Conservation (phyloP, 2,113 vertebrate genomes). For the Chinchilla lanigera region DNA sequence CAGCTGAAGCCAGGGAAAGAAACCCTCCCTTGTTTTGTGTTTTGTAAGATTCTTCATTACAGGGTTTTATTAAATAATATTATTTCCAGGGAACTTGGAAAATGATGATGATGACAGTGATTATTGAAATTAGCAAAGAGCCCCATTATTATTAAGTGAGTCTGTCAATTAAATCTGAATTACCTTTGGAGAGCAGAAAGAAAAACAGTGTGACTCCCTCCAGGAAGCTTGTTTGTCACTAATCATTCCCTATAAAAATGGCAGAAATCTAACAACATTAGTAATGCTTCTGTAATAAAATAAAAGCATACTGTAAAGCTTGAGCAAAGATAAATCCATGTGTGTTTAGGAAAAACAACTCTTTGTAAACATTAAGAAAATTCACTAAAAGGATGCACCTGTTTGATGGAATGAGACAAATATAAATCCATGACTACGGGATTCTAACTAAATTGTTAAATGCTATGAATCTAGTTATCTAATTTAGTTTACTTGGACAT, state of each 20-base stretch:
- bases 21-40: background rate
- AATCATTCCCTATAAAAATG: constrained; percentile 2
- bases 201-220: background rate
- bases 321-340: background rate
- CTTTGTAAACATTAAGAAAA: constrained; percentile 15
- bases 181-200: background rate
- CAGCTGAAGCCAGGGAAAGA: background rate
- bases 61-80: background rate
- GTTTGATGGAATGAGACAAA: constrained; percentile 15
- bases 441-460: constrained; percentile 28
- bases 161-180: background rate
- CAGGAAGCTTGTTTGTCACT: background rate
- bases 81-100: background rate
- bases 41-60: background rate
- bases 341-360: background rate
- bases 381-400: background rate
- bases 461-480: background rate
- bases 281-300: background rate
- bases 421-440: constrained; percentile 1
- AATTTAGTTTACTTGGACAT: background rate
- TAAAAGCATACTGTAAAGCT: background rate
- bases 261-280: background rate
- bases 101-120: background rate
- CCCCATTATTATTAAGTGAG: background rate
- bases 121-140: background rate